Base-by-base conservation (phyloP, 2,113 vertebrate genomes). In the Setophaga kirtlandii region DNA sequence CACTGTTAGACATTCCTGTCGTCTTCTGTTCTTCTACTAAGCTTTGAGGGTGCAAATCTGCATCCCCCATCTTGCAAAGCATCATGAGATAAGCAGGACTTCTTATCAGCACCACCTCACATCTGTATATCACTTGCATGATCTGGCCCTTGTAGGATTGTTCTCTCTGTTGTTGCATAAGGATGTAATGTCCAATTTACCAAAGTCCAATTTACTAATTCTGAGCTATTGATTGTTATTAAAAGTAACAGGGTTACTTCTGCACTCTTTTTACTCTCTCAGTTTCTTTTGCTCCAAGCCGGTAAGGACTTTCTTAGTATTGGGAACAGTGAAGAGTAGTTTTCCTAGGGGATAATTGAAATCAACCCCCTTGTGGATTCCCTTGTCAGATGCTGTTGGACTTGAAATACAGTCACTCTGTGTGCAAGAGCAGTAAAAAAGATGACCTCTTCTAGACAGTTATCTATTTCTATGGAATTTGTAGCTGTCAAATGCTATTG, bases 361-460 rank as follows among this genome's bases (percentile, higher is more conserved):
- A 35, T 47, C 5, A 89, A 22, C 6, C 4, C 8, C 5, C 3
- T 11, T 10, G 24, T n/a, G 20, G 28, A 52, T 69, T 79, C 67
- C 14, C 23, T 33, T 60, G 35, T 11, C 16, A 37, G 33, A 50
- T 60, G 85, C 59, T 65, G 44, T 50, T 83, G 55, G 50, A 58
- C 23, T 67, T 1, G 2, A 27, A n/a, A 65, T 53, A 25, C 3
- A 15, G 27, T 7, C 0, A 0, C 24, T 41, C 50, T 33, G 0
- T 1, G 10, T 22, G n/a, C n/a, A 62, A 53, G 9, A 63, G 19
- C 28, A 64, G n/a, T 30, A 14, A 64, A 68, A 52, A 46, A 37
- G 37, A 79, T 3, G 1, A 39, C 19, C 44, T 68, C 47, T 69
- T 52, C 59, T 35, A 68, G 8, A 17, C 11, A 15, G 30, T 11